These are phyloP conservation scores for Notiomystis cincta DNA, from an alignment of 2,113 vertebrate species.

Conservation along the genomic window DNA sequence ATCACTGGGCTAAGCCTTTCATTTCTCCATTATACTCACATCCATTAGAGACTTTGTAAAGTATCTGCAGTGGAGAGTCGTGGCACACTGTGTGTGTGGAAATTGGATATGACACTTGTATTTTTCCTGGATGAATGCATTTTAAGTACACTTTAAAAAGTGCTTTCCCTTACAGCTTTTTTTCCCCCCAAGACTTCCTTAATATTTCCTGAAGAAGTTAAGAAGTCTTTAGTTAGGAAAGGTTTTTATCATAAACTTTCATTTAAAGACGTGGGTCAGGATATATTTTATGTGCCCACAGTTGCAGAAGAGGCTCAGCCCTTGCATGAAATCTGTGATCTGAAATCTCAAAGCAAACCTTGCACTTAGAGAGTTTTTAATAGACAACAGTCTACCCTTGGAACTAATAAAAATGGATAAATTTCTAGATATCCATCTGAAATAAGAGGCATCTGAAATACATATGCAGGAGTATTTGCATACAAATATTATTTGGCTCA, in stretches of 20 bases:
- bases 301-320: not conserved
- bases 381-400: not conserved
- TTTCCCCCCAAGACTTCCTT: not conserved
- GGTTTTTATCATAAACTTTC: not conserved
- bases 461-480: slow-evolving; percentile 8
- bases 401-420: not conserved
- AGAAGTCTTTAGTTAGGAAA: no score
- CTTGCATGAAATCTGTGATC: not conserved
- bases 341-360: not conserved
- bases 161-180: not conserved
- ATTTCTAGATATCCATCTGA: slow-evolving; percentile 25
- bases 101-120: slow-evolving; percentile 39
- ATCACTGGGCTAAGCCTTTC: slow-evolving; percentile 26
- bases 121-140: slow-evolving; percentile 47
- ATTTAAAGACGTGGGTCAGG: slow-evolving; percentile 12
- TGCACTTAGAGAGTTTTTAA: not conserved
- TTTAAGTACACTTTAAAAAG: slow-evolving; percentile 31
- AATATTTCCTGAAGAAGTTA: slow-evolving; percentile 24
- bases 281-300: not conserved
- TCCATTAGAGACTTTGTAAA: slow-evolving; percentile 23
- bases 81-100: not conserved
- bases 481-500: not conserved
- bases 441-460: not conserved
- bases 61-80: not conserved
- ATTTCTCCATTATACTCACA: slow-evolving; percentile 33